Conservation (phyloP, 2,888 invertebrate species). For the Sesia bembeciformis region DNA sequence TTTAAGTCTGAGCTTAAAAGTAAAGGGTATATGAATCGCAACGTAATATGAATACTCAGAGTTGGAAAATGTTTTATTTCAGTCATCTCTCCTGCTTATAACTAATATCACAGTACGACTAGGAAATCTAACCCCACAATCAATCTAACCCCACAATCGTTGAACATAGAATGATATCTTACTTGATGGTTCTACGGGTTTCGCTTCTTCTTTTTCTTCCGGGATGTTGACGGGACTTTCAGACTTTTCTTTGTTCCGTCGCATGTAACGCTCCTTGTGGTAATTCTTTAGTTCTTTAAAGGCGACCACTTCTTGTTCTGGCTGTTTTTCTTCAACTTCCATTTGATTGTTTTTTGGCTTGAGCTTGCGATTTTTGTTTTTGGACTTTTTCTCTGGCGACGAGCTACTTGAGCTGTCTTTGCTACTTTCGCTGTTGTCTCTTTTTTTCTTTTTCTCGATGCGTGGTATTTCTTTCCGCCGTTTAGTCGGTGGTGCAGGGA, state of each 20-base stretch:
- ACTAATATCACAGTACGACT: conserved; percentile 45
- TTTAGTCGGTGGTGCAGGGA: conserved; percentile 17
- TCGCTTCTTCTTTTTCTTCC: conserved; percentile 10
- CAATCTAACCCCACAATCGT: conserved; percentile 23
- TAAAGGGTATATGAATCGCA: too few relatives aligned
- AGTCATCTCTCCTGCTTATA: conserved; percentile 39
- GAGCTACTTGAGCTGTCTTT: conserved; percentile 19
- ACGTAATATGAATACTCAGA: conserved; percentile 61
- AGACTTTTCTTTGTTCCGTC: conserved; percentile 76
- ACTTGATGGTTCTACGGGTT: conserved; percentile 40
- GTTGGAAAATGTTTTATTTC: conserved; percentile 63
- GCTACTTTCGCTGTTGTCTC: conserved; percentile 11
- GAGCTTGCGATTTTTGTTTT: conserved; percentile 14
- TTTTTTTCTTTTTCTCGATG: conserved; percentile 20
- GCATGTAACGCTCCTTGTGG: conserved; percentile 77
- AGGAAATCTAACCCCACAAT: background rate
- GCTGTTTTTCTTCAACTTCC: conserved; percentile 16
- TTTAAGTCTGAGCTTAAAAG: too few relatives aligned
- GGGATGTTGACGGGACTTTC: conserved; percentile 66
- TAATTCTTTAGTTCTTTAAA: conserved; percentile 76
- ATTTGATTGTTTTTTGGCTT: conserved; percentile 18
- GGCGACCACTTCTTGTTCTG: conserved; percentile 32
- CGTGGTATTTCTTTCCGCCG: conserved; percentile 23
- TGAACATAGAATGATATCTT: conserved; percentile 53
- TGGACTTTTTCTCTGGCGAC: conserved; percentile 34